Conservation (phyloP, 2,888 invertebrate species). For the Horisme vitalbata region DNA sequence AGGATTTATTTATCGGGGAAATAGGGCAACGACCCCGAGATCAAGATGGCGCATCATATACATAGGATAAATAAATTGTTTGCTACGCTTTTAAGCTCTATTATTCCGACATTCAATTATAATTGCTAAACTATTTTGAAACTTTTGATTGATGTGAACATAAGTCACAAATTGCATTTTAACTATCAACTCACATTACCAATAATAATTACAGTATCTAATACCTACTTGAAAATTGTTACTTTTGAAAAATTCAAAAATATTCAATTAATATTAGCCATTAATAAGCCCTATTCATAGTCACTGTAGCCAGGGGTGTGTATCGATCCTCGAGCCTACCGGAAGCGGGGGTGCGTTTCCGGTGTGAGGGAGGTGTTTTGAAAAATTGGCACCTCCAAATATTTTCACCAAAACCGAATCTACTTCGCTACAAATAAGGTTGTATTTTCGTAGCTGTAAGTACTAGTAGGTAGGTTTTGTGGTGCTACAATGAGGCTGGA, state of each 20-base stretch:
- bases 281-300: slow-evolving; percentile 52
- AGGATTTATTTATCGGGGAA: slow-evolving; percentile 3
- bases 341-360: slow-evolving; percentile 71
- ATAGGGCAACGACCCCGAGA: slow-evolving; percentile 14
- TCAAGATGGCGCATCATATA: not conserved
- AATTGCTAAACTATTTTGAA: no score
- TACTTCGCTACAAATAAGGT: slow-evolving; percentile 41
- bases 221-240: no score
- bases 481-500: slow-evolving; percentile 45
- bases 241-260: no score
- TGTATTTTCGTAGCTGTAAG: slow-evolving; percentile 14
- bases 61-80: not conserved
- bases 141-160: no score
- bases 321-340: slow-evolving; percentile 77
- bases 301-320: slow-evolving; percentile 63
- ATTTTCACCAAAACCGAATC: slow-evolving; percentile 45
- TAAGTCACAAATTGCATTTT: no score
- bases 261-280: no score
- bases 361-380: slow-evolving; percentile 72
- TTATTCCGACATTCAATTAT: no score
- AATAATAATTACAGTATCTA: no score
- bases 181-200: no score
- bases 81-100: no score
- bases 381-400: slow-evolving; percentile 78
- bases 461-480: slow-evolving; percentile 40